Evolutionary conservation across 64 coral and sea anemone genomes (phyloP).

Genomic region (Stichodactyla helianthus): DNA sequence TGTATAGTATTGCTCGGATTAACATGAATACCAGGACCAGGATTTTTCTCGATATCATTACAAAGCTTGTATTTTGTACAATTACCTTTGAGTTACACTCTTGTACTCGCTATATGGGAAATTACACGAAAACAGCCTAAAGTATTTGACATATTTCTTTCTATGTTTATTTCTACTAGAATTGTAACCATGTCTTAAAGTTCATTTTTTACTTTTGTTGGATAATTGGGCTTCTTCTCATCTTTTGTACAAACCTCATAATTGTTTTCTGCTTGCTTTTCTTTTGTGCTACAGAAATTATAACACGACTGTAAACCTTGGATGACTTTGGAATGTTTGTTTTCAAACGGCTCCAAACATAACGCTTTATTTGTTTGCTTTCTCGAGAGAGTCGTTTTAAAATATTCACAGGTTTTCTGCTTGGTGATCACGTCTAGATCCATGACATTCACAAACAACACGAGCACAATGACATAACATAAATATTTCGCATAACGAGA

Average conservation of each 20-base stretch:
- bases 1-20: conserved; percentile 43
- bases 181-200: conserved; percentile 21
- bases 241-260: too few species aligned
- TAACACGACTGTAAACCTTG: neutral
- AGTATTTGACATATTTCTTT: neutral
- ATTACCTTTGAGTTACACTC: conserved; percentile 13
- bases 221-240: too few species aligned
- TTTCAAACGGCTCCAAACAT: neutral
- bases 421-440: too few species aligned
- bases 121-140: neutral
- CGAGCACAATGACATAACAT: too few species aligned
- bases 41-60: conserved; percentile 39
- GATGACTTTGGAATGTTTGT: conserved; percentile 10
- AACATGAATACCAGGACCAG: conserved; percentile 16
- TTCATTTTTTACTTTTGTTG: neutral
- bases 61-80: conserved; percentile 34
- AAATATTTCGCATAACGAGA: too few species aligned
- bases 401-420: too few species aligned
- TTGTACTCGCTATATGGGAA: neutral
- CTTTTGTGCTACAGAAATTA: neutral
- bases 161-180: conserved; percentile 15
- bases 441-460: too few species aligned
- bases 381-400: too few species aligned
- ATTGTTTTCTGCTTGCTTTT: too few species aligned
- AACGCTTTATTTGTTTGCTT: too few species aligned